These are phyloP conservation scores for Andinoacara biseriatus DNA, from an alignment of 2,113 vertebrate species.

Conservation along the genomic window DNA sequence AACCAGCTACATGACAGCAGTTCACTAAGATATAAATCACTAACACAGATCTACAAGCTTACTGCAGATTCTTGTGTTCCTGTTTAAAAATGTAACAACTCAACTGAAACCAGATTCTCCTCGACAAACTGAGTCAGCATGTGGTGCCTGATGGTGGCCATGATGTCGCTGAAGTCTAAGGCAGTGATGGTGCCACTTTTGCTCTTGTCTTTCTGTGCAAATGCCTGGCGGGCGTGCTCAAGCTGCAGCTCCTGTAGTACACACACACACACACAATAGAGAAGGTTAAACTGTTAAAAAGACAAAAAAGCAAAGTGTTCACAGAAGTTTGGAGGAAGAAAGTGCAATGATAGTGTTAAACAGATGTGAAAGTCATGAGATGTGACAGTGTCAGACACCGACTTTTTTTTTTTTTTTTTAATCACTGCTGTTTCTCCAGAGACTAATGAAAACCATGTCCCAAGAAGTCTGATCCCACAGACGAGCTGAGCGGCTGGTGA, in stretches of 20 bases:
- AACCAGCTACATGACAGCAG: background rate
- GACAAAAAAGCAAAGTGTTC: slow-evolving; percentile 7
- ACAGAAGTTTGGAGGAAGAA: slow-evolving; percentile 26
- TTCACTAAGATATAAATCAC: background rate
- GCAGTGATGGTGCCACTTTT: slow-evolving; percentile 94
- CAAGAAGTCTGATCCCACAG: slow-evolving; percentile 65
- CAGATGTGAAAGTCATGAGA: slow-evolving; percentile 69
- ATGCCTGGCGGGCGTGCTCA: slow-evolving; percentile 96
- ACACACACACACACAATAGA: slow-evolving; percentile 8
- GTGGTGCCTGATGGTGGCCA: slow-evolving; percentile 95
- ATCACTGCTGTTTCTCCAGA: slow-evolving; percentile 63
- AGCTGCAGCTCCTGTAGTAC: slow-evolving; percentile 88
- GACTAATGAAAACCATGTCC: slow-evolving; percentile 79
- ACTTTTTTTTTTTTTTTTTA: slow-evolving; percentile 53
- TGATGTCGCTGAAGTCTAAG: slow-evolving; percentile 96
- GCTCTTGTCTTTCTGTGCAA: slow-evolving; percentile 92
- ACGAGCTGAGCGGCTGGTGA: slow-evolving; percentile 22
- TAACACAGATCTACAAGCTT: background rate
- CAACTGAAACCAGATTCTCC: slow-evolving; percentile 96
- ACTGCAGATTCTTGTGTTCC: background rate
- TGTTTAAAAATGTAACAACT: slow-evolving; percentile 1
- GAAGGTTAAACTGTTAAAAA: slow-evolving; percentile 25
- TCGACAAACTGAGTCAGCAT: slow-evolving; percentile 96
- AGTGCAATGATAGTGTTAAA: slow-evolving; percentile 40
- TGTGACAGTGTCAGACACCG: slow-evolving; percentile 64